phyloP scores from a whole-genome alignment of 1,140 invertebrate genomes.

The Drosophila athabasca region DNA sequence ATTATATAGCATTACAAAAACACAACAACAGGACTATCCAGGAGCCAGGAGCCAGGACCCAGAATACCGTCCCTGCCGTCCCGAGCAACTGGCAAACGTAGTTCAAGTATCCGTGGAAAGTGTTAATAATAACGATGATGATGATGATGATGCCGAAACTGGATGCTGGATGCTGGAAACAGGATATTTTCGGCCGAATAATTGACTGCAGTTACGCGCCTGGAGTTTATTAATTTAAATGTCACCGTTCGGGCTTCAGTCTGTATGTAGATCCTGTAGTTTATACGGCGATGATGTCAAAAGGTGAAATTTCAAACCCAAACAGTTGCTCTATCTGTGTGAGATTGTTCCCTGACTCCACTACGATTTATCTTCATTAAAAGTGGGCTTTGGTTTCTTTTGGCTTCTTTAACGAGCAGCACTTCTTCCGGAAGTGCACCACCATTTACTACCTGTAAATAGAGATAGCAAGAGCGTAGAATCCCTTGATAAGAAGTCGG shows the following conservation, averaged over 20 bases:
- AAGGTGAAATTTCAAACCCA: conserved; percentile 82
- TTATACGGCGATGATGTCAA: conserved; percentile 47
- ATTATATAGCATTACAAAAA: conserved; percentile 76
- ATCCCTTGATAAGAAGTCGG: conserved; percentile 18
- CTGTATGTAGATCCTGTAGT: conserved; percentile 13
- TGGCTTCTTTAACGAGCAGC: conserved; percentile 14
- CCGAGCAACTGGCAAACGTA: conserved; percentile 31
- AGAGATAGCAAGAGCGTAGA: not conserved
- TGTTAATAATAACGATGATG: conserved; percentile 74
- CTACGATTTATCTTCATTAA: conserved; percentile 73
- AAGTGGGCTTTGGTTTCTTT: conserved; percentile 28
- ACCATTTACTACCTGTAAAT: conserved; percentile 54
- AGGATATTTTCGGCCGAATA: conserved; percentile 65
- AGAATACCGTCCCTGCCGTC: not conserved
- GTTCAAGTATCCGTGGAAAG: conserved; percentile 73
- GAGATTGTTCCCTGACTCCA: not conserved
- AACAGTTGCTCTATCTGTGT: conserved; percentile 44
- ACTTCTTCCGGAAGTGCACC: conserved; percentile 57
- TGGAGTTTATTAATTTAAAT: conserved; percentile 82
- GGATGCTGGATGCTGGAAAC: conserved; percentile 68
- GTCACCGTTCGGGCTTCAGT: conserved; percentile 41
- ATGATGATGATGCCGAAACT: conserved; percentile 39
- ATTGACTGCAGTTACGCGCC: conserved; percentile 69
- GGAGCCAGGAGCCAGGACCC: no score
- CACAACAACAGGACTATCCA: conserved; percentile 40